Percentiles rank a stretch among this genome's conserved stretches.
phyloP scores from a whole-genome alignment of 2,797 vertebrate genomes.

The Distichodus sexfasciatus region DNA sequence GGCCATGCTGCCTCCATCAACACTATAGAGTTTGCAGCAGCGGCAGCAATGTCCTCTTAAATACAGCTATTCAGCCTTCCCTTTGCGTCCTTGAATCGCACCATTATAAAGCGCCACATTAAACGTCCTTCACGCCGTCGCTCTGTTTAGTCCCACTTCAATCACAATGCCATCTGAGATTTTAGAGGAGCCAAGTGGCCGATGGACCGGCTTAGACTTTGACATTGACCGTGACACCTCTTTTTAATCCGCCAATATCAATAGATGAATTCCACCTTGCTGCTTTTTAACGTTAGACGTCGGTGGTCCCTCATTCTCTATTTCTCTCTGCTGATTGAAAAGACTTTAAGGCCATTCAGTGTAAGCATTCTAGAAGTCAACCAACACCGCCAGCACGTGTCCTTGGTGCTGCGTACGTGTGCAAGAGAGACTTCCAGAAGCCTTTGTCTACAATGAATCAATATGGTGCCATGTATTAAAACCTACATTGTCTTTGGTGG shows the following conservation, averaged over 20 bases:
- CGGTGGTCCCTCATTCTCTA: not conserved
- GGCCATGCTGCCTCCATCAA: too few relatives aligned
- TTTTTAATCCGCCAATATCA: not conserved
- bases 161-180: slow-evolving; percentile 2
- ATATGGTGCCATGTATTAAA: too few relatives aligned
- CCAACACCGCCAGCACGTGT: not conserved
- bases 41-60: not conserved
- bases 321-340: slow-evolving; percentile 7
- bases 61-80: slow-evolving; percentile 13
- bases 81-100: slow-evolving; percentile 24
- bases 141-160: slow-evolving; percentile 20
- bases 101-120: slow-evolving; percentile 2
- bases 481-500: too few relatives aligned
- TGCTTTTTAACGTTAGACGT: not conserved
- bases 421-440: not conserved
- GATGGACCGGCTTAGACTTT: not conserved
- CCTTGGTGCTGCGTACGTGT: not conserved
- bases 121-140: slow-evolving; percentile 7
- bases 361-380: not conserved
- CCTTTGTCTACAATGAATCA: not conserved
- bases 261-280: not conserved
- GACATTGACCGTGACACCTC: not conserved
- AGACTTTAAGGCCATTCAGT: not conserved
- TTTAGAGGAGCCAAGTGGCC: not conserved
- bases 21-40: not conserved